Conservation (phyloP, 2,888 invertebrate genomes). For the Chymomyza amoena region DNA sequence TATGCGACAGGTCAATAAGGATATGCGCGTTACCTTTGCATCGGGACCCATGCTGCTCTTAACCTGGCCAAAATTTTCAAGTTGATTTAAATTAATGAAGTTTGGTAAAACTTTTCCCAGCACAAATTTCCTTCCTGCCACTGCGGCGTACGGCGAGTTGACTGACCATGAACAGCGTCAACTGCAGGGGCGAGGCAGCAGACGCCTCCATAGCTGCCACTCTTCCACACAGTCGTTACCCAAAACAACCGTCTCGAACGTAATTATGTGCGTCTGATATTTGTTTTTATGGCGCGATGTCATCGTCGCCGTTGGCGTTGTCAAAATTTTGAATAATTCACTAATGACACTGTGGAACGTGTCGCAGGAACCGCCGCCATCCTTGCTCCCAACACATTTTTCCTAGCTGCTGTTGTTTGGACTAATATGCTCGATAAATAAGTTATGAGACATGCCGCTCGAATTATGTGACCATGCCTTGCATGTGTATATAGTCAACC, state of each 20-base stretch:
- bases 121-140: constrained; percentile 23
- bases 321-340: constrained; percentile 64
- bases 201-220: background rate
- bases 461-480: constrained; percentile 29
- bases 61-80: constrained; percentile 33
- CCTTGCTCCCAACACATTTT: background rate
- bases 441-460: constrained; percentile 59
- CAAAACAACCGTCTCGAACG: background rate
- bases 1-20: constrained; percentile 24
- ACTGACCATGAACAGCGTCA: background rate
- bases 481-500: background rate
- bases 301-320: constrained; percentile 20
- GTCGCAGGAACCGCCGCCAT: constrained; percentile 9
- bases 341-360: constrained; percentile 57
- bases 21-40: background rate
- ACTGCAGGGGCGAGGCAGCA: background rate
- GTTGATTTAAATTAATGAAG: constrained; percentile 58
- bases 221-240: no score
- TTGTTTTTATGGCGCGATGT: constrained; percentile 38
- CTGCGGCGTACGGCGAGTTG: background rate
- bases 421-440: constrained; percentile 49
- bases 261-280: constrained; percentile 30
- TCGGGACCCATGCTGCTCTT: background rate
- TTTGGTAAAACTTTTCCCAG: constrained; percentile 46
- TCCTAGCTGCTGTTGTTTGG: constrained; percentile 13